Evolutionary conservation across 2,113 vertebrate genomes (phyloP).

Genomic region (Gila orcuttii): DNA sequence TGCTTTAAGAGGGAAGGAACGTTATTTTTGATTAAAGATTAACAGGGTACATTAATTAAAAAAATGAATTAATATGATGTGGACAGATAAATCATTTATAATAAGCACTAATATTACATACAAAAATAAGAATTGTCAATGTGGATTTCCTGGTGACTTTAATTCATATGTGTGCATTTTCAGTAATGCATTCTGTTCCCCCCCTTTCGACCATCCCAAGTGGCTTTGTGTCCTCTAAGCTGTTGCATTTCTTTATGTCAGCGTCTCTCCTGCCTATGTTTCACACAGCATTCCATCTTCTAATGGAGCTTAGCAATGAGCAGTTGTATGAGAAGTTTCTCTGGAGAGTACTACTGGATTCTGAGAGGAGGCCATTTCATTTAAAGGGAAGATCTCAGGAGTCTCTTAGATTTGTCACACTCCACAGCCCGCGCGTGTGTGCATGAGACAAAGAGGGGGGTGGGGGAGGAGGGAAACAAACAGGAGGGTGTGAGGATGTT

Average conservation of each 20-base stretch:
- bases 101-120: no score
- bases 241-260: background rate
- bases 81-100: no score
- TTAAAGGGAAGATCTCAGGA: slow-evolving; percentile 57
- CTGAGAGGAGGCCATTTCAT: slow-evolving; percentile 53
- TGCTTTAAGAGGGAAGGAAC: no score
- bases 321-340: slow-evolving; percentile 50
- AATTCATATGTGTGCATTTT: background rate
- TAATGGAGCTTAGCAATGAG: slow-evolving; percentile 56
- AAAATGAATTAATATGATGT: no score
- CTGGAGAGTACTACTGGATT: slow-evolving; percentile 44
- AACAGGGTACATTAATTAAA: no score
- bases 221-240: slow-evolving; percentile 3
- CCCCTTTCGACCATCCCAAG: background rate
- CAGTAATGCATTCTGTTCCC: background rate
- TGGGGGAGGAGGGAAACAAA: slow-evolving; percentile 17
- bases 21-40: no score
- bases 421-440: slow-evolving; percentile 24
- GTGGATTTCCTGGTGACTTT: no score
- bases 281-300: slow-evolving; percentile 41
- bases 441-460: slow-evolving; percentile 1
- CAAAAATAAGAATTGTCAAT: no score
- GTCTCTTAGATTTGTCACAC: slow-evolving; percentile 55
- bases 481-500: slow-evolving; percentile 10
- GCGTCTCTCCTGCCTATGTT: slow-evolving; percentile 28